Conservation (phyloP, 2,888 invertebrate species). For the Tethea ocularis region DNA sequence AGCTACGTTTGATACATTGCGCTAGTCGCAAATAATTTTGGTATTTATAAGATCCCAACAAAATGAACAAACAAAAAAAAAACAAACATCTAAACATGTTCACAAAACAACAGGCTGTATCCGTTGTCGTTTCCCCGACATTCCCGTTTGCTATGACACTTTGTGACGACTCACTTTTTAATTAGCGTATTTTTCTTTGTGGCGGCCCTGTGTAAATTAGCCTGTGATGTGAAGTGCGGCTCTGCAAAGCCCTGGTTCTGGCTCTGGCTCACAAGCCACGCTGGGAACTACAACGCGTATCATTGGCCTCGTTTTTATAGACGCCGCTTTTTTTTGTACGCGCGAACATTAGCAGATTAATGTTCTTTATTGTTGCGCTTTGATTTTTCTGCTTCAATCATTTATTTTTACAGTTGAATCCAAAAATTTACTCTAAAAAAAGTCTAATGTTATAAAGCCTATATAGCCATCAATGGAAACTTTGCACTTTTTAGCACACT, state of each 20-base stretch:
- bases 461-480: no score
- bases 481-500: no score
- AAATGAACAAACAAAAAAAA: conserved; percentile 3
- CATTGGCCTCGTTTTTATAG: conserved; percentile 52
- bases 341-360: conserved; percentile 64
- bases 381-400: background rate
- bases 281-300: conserved; percentile 41
- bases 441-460: no score
- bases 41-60: background rate
- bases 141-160: conserved; percentile 68
- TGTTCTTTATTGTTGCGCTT: conserved; percentile 17
- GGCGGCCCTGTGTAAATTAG: conserved; percentile 71
- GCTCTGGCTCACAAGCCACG: conserved; percentile 26
- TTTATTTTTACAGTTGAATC: no score
- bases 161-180: conserved; percentile 79
- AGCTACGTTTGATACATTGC: no score
- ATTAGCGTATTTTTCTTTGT: conserved; percentile 82
- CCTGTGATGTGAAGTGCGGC: conserved; percentile 69
- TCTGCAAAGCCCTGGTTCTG: conserved; percentile 37
- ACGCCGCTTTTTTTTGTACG: conserved; percentile 33
- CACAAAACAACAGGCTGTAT: conserved; percentile 46
- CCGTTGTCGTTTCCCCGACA: conserved; percentile 31
- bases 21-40: background rate
- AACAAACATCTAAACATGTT: conserved; percentile 25
- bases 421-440: no score